Evolutionary conservation across 64 coral and sea anemone genomes (phyloP).

Genomic region (Cladopsammia gracilis): DNA sequence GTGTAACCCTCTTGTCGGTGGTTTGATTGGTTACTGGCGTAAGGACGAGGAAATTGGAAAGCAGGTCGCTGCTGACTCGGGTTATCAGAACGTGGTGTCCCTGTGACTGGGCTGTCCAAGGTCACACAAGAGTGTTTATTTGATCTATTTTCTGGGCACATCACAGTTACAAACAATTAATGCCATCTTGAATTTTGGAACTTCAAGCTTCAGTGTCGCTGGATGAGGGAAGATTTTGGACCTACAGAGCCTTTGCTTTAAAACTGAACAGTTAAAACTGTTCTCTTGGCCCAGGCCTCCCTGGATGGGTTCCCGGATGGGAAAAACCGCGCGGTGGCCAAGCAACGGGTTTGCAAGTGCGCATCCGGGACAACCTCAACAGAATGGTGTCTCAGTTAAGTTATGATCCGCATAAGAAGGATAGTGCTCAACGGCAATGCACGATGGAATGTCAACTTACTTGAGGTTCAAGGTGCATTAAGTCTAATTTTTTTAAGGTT

Average conservation of each 20-base stretch:
- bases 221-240: conserved; percentile 73
- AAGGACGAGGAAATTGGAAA: conserved; percentile 76
- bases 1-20: neutral
- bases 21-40: conserved; percentile 70
- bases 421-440: too few relatives aligned
- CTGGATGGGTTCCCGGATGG: conserved; percentile 39
- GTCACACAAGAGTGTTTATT: conserved; percentile 68
- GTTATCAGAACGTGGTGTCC: conserved; percentile 61
- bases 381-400: neutral
- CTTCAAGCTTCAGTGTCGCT: conserved; percentile 60
- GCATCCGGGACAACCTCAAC: conserved; percentile 76
- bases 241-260: conserved; percentile 74
- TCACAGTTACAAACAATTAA: conserved; percentile 32
- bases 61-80: conserved; percentile 73
- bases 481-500: too few relatives aligned
- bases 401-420: too few relatives aligned
- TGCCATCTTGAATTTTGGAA: conserved; percentile 59
- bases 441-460: too few relatives aligned
- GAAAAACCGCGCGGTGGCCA: conserved; percentile 19
- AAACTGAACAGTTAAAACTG: conserved; percentile 61
- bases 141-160: neutral
- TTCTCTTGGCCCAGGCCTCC: conserved; percentile 33
- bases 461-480: too few relatives aligned
- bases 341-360: conserved; percentile 8
- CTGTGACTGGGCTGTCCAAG: conserved; percentile 32